phyloP scores from a whole-genome alignment of 2,888 invertebrate genomes.

The Coenonympha glycerion region DNA sequence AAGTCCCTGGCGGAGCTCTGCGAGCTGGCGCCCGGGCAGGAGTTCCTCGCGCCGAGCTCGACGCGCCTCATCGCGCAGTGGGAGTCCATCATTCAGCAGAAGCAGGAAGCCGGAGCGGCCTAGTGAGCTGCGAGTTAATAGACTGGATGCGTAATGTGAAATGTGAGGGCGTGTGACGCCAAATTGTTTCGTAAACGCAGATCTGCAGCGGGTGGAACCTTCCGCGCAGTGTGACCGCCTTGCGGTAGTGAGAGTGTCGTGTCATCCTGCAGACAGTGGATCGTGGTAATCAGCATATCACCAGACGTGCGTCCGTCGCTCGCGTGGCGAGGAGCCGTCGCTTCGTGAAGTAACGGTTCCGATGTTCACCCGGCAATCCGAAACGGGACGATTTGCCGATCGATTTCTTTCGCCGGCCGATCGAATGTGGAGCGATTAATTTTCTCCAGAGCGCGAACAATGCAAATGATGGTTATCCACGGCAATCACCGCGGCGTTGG shows the following conservation, averaged over 20 bases:
- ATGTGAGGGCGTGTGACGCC: constrained; percentile 27
- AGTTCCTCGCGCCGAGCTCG: constrained; percentile 80
- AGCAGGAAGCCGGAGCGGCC: constrained; percentile 74
- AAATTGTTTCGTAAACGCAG: constrained; percentile 26
- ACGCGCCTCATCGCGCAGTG: constrained; percentile 85
- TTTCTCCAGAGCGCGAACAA: constrained; percentile 67
- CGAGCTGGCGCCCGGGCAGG: constrained; percentile 79
- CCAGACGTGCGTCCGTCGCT: background rate
- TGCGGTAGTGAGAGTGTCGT: background rate
- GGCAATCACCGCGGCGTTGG: constrained; percentile 52
- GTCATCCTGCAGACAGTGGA: background rate
- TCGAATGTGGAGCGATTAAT: constrained; percentile 61
- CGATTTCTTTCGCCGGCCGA: constrained; percentile 31
- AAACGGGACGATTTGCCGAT: constrained; percentile 30
- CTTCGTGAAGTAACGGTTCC: constrained; percentile 22
- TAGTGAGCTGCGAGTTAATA: constrained; percentile 33
- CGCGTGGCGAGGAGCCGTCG: background rate
- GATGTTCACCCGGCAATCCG: constrained; percentile 3
- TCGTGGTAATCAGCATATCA: too few species aligned
- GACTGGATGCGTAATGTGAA: constrained; percentile 18
- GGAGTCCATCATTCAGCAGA: constrained; percentile 85
- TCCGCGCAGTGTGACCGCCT: constrained; percentile 16
- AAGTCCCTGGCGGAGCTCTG: constrained; percentile 81
- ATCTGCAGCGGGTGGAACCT: constrained; percentile 23
- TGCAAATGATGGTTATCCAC: constrained; percentile 70